These are phyloP conservation scores for Dendrocincla tyrannina DNA, from an alignment of 2,797 vertebrate species.

Conservation along the genomic window DNA sequence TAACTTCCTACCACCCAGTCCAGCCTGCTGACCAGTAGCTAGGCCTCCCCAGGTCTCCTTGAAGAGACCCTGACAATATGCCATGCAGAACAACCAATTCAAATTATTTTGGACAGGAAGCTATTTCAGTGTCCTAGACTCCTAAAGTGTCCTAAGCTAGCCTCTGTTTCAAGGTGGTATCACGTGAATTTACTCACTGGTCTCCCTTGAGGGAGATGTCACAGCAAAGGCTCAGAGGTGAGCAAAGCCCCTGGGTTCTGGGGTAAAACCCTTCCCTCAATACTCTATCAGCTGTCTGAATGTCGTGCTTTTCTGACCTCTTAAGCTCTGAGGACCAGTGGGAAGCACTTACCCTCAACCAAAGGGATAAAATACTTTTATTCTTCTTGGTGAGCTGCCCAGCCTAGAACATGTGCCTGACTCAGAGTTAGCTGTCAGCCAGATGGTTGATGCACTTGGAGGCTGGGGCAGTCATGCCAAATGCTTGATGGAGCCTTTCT, in stretches of 20 bases:
- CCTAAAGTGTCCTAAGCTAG: not conserved
- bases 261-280: not conserved
- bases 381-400: not conserved
- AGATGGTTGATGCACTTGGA: not conserved
- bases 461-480: not conserved
- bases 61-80: not conserved
- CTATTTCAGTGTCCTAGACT: not conserved
- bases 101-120: not conserved
- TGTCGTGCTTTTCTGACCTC: not conserved
- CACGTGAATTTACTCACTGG: not conserved
- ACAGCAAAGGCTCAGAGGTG: not conserved
- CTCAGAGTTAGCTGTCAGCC: not conserved
- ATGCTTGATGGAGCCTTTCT: not conserved
- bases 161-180: not conserved
- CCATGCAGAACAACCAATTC: not conserved
- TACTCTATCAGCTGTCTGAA: not conserved
- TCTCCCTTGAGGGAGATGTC: not conserved
- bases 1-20: not conserved
- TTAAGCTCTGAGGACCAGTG: not conserved
- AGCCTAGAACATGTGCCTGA: not conserved
- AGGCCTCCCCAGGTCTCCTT: not conserved
- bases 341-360: not conserved
- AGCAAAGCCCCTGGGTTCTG: not conserved
- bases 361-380: not conserved
- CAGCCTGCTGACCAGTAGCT: not conserved